These are phyloP conservation scores for Molossus molossus DNA, from an alignment of 2,797 vertebrate species.

Conservation along the genomic window DNA sequence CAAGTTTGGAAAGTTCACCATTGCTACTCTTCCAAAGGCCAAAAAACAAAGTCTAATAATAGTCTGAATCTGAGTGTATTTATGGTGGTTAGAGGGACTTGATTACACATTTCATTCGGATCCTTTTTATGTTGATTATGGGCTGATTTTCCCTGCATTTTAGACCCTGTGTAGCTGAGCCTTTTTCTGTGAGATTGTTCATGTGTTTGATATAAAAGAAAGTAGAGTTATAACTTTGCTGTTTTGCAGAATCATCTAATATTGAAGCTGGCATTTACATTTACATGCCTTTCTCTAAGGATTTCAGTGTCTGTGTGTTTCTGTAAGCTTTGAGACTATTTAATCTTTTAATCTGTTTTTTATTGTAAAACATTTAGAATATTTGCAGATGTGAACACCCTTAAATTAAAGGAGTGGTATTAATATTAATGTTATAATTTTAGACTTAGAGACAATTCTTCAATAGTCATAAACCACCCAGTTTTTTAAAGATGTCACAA, in stretches of 20 bases:
- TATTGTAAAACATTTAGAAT: conserved; percentile 77
- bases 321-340: conserved; percentile 73
- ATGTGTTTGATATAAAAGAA: conserved; percentile 1
- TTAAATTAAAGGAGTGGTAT: conserved; percentile 74
- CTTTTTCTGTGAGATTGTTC: not conserved
- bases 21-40: not conserved
- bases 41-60: not conserved
- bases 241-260: conserved; percentile 71
- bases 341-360: conserved; percentile 84
- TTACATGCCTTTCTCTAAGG: conserved; percentile 57
- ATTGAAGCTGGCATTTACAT: conserved; percentile 76
- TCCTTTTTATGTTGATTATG: not conserved
- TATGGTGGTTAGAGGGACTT: not conserved
- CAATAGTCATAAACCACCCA: conserved; percentile 32
- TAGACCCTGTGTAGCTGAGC: not conserved
- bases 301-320: conserved; percentile 64
- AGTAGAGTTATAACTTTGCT: not conserved
- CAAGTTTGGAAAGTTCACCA: conserved; percentile 57
- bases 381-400: conserved; percentile 73
- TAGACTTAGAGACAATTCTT: conserved; percentile 44
- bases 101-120: not conserved
- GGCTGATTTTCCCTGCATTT: not conserved
- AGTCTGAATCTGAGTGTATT: conserved; percentile 8
- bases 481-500: conserved; percentile 23
- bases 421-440: conserved; percentile 78